Percentiles rank a stretch among this genome's conserved stretches.
Conservation (phyloP, 2,888 invertebrate genomes). For the Hylaea fasciaria region DNA sequence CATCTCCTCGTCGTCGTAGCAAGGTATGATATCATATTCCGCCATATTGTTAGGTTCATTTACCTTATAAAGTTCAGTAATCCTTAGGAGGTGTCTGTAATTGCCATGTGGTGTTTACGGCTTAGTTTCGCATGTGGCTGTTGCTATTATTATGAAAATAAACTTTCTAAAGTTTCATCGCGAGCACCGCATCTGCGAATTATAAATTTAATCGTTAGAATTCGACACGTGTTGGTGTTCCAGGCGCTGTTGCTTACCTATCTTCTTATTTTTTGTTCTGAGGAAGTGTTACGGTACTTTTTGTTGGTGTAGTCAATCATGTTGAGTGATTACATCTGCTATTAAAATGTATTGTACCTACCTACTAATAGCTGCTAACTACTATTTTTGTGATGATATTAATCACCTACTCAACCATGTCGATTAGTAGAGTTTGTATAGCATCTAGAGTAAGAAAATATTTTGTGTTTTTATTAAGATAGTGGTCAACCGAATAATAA, state of each 20-base stretch:
- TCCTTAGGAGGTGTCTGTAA: conserved; percentile 69
- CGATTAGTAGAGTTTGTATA: no score
- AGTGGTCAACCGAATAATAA: no score
- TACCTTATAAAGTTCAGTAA: conserved; percentile 77
- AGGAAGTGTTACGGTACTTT: conserved; percentile 46
- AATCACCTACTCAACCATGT: background rate
- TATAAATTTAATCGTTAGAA: conserved; percentile 77
- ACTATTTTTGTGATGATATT: conserved; percentile 16
- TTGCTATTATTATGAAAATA: conserved; percentile 84
- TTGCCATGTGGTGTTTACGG: conserved; percentile 76
- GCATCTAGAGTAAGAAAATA: no score
- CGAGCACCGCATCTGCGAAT: conserved; percentile 80
- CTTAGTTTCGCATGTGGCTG: conserved; percentile 73
- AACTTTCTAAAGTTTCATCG: conserved; percentile 79
- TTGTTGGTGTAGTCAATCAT: conserved; percentile 32
- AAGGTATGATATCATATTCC: conserved; percentile 74
- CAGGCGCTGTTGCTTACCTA: conserved; percentile 36
- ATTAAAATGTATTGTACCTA: no score
- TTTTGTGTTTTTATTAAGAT: no score
- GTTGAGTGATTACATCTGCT: conserved; percentile 16
- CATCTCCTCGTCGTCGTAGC: conserved; percentile 70
- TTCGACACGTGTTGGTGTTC: conserved; percentile 66
- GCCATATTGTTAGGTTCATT: conserved; percentile 78
- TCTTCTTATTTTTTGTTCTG: conserved; percentile 36
- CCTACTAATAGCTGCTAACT: conserved; percentile 14